Evolutionary conservation across 2,888 invertebrate species (phyloP), one percentile per base, ranked within the genome.

Genomic region (Drosophila buzzatii): DNA sequence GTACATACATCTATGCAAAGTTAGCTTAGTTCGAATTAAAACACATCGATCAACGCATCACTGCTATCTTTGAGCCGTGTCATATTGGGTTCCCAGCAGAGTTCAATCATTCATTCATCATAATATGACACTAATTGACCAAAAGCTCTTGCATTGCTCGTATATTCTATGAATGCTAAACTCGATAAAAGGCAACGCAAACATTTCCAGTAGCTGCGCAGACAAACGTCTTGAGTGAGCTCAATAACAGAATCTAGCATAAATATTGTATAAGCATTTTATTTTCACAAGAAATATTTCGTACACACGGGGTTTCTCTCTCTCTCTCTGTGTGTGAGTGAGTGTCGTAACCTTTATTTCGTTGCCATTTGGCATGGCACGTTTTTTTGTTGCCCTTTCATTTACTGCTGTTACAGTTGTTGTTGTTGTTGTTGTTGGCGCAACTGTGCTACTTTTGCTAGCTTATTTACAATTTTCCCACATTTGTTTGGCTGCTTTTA

Each of bases 381-480:
- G 70, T 75, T 75, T 73, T 58, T 58, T 57, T 39, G 42, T 42
- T 56, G 65, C 51, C 42, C 39, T 52, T 66, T 53, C 49, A 47
- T 52, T 45, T 55, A 55, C 27, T 23, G 42, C n/a, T 14, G 8
- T 35, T 20, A 16, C 3, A 9, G 35, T 53, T 23, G 8, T 53
- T 37, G 23, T 18, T 20, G 16, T 44, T 63, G 55, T 59, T 64
- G 60, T 35, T 76, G 37, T 68, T 73, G 66, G 35, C 67, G 45
- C 71, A 58, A 57, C 58, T 78, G 81, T 79, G 83, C 76, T 62
- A 81, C 74, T 76, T 83, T 81, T 71, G 56, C 62, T 69, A 52
- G 60, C 67, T 77, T 82, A 85, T 82, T 80, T 77, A 77, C 72
- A 79, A 74, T 61, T 80, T 85, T 80, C 80, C 72, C 79, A 82